Evolutionary conservation across 1,140 invertebrate genomes (phyloP), one percentile per base, ranked within the genome.

Genomic region (Eupristina koningsbergeri): DNA sequence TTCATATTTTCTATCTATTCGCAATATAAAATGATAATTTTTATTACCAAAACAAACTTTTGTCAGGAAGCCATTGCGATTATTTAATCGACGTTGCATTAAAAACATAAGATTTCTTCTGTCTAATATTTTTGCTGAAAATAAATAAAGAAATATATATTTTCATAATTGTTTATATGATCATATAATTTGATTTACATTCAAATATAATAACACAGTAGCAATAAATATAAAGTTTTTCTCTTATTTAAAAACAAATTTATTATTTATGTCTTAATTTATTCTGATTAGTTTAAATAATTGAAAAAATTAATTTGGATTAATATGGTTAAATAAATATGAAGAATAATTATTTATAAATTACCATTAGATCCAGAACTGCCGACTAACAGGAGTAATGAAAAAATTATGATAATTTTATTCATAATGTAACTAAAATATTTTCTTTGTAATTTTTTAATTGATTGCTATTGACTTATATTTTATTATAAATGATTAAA

Each of bases 31-130:
- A 11, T 64, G 45, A 83, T 17, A 11, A 71, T 67, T 47, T 19
- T 29, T 67, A 86, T 87, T 88, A 93, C 92, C 92, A 77, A 88
- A 93, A 86, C 92, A 93, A 75, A 93, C 84, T 89, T 90, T 91
- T 0, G 88, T 84, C 39, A 88, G 87, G 17, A 87, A 53, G 53
- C 90, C 89, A 31, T 89, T 87, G 0, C 87, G 89, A 86, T 85
- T 87, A 80, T 85, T 78, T 61, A 84, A 87, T 84, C 89, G 88
- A 36, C 89, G 89, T 45, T 86, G 85, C 82, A 89, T 88, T 78
- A 86, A 86, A 75, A 89, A 86, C 76, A 87, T 87, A 31, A 91
- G 90, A 87, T 88, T 89, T 71, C 89, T 88, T 75, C 81, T 85
- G 8, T 88, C 85, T 0, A 84, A 71, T 67, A 88, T 77, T 86